phyloP scores from a whole-genome alignment of 2,113 vertebrate genomes.

The Rhea pennata region DNA sequence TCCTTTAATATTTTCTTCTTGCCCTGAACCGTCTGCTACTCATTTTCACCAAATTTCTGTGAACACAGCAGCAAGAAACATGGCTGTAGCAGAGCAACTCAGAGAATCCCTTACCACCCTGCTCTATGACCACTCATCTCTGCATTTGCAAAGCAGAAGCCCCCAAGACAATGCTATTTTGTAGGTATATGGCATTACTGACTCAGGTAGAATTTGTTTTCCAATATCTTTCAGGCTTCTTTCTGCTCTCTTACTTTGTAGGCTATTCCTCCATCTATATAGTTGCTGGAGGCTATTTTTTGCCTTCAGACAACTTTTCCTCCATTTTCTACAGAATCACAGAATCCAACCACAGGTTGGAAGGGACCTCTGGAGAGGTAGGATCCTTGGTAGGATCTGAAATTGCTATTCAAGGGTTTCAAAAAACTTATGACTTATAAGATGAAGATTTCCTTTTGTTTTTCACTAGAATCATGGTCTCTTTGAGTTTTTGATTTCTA shows the following conservation, averaged over 20 bases:
- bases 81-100: accelerated
- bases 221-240: background rate
- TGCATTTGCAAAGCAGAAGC: background rate
- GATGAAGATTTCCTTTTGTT: background rate
- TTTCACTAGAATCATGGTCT: background rate
- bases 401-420: background rate
- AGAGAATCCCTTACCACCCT: background rate
- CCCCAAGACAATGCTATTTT: background rate
- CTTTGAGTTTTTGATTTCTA: background rate
- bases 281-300: background rate
- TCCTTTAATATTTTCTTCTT: background rate
- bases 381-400: background rate
- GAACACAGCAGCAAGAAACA: background rate
- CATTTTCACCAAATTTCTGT: background rate
- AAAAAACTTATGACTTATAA: background rate
- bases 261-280: background rate
- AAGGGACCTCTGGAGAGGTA: too few species aligned
- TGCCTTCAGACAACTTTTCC: background rate
- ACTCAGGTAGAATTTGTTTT: background rate
- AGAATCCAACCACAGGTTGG: too few species aligned
- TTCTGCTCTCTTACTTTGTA: background rate
- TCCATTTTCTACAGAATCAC: background rate
- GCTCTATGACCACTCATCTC: background rate
- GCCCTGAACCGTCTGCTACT: background rate
- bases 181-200: background rate